Evolutionary conservation across 2,888 invertebrate species (phyloP).

Genomic region (Pyralis farinalis): DNA sequence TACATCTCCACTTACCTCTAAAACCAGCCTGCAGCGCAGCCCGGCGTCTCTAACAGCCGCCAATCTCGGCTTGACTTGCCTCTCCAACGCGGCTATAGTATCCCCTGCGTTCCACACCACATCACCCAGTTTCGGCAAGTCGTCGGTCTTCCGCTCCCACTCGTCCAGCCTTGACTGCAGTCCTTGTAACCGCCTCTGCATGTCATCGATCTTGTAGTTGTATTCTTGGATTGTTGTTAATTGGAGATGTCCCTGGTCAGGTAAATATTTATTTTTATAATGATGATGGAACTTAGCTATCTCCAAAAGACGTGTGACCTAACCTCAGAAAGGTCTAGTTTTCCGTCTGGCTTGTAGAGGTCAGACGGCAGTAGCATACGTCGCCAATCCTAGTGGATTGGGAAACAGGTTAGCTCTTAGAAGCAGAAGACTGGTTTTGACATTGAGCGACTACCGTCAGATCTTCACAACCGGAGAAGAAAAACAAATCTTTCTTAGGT

Average conservation of each 20-base stretch:
- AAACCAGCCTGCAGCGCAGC: constrained; percentile 49
- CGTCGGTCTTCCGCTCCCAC: constrained; percentile 63
- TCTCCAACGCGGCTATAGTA: constrained; percentile 68
- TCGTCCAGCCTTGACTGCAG: constrained; percentile 39
- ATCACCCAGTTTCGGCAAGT: constrained; percentile 65
- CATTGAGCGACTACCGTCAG: no score
- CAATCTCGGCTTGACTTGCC: constrained; percentile 57
- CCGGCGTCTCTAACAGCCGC: constrained; percentile 44
- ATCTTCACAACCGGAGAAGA: no score
- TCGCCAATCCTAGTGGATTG: no score
- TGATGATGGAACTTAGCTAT: no score
- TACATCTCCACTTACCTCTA: constrained; percentile 47
- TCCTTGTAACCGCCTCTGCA: constrained; percentile 38
- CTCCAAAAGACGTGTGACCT: no score
- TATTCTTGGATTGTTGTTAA: constrained; percentile 64
- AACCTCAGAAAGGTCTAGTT: no score
- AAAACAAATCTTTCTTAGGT: no score
- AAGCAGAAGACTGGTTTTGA: no score
- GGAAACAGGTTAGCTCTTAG: no score
- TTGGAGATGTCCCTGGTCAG: constrained; percentile 64
- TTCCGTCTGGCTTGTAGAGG: no score
- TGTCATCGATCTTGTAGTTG: constrained; percentile 55
- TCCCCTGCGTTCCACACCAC: constrained; percentile 71
- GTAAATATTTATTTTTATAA: no score
- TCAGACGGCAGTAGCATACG: no score